Conservation (phyloP, 1,140 invertebrate genomes). For the Drosophila littoralis region DNA sequence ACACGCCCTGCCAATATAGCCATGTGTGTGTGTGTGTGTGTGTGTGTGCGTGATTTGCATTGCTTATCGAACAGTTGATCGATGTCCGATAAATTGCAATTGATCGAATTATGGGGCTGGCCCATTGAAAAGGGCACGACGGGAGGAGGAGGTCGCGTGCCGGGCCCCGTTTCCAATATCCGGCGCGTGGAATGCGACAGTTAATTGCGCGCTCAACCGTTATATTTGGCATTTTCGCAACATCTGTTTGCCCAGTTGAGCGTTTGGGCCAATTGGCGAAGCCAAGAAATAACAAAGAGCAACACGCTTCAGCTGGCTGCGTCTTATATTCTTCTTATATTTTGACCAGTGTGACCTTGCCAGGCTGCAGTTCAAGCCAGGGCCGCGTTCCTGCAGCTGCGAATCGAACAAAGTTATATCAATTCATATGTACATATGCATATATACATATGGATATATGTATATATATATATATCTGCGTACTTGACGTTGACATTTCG, state of each 20-base stretch:
- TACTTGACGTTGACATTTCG: slow-evolving; percentile 10
- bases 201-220: slow-evolving; percentile 37
- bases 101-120: too few relatives aligned
- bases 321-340: background rate
- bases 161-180: slow-evolving; percentile 11
- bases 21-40: slow-evolving; percentile 30
- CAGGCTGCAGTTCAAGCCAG: background rate
- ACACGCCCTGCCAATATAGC: slow-evolving; percentile 33
- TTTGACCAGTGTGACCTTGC: slow-evolving; percentile 10
- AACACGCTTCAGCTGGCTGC: slow-evolving; percentile 18
- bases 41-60: slow-evolving; percentile 54
- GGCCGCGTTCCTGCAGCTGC: background rate
- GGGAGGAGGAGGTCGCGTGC: slow-evolving; percentile 30
- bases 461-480: background rate
- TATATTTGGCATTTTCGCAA: slow-evolving; percentile 69
- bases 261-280: slow-evolving; percentile 13
- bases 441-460: background rate
- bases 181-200: slow-evolving; percentile 40
- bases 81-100: slow-evolving; percentile 24
- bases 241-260: slow-evolving; percentile 66
- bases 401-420: background rate
- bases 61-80: slow-evolving; percentile 26
- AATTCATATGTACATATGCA: background rate
- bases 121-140: slow-evolving; percentile 10
- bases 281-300: background rate